Conservation (phyloP, 2,888 invertebrate species). For the Tupiocoris notatus region DNA sequence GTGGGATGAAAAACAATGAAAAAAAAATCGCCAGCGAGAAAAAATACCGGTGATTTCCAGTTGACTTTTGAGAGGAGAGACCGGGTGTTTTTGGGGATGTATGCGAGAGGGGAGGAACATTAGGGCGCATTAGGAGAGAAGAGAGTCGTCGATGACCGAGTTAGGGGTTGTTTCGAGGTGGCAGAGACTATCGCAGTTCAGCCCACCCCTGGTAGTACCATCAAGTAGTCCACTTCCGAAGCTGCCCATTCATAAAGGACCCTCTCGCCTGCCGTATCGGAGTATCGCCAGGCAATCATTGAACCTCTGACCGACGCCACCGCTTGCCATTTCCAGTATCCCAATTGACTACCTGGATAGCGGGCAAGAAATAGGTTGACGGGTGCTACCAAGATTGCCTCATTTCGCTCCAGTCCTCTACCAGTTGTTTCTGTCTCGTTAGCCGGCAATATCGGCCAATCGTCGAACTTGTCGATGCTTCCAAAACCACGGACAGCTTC, state of each 20-base stretch:
- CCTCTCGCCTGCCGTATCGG: slow-evolving; percentile 13
- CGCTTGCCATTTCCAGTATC: neutral
- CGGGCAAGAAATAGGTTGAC: no score
- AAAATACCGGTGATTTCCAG: neutral
- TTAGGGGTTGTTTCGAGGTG: slow-evolving; percentile 31
- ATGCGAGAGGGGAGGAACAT: slow-evolving; percentile 25
- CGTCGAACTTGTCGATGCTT: neutral
- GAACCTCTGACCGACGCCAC: slow-evolving; percentile 5
- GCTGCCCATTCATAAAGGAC: slow-evolving; percentile 37
- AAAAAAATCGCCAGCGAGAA: neutral
- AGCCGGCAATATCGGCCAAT: slow-evolving; percentile 30
- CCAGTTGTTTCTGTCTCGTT: slow-evolving; percentile 37
- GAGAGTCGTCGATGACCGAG: slow-evolving; percentile 36
- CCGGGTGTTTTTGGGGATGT: neutral
- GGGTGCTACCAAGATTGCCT: slow-evolving; percentile 37
- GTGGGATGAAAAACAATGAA: no score
- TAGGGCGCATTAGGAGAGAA: slow-evolving; percentile 35
- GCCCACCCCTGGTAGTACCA: neutral
- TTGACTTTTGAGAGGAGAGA: neutral
- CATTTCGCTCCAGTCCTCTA: slow-evolving; percentile 18
- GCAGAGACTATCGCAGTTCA: neutral
- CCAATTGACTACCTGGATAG: neutral
- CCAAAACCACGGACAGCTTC: neutral
- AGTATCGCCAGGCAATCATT: slow-evolving; percentile 34
- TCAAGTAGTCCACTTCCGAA: slow-evolving; percentile 4